phyloP scores from a whole-genome alignment of 2,113 vertebrate genomes.

The Ranitomeya variabilis region DNA sequence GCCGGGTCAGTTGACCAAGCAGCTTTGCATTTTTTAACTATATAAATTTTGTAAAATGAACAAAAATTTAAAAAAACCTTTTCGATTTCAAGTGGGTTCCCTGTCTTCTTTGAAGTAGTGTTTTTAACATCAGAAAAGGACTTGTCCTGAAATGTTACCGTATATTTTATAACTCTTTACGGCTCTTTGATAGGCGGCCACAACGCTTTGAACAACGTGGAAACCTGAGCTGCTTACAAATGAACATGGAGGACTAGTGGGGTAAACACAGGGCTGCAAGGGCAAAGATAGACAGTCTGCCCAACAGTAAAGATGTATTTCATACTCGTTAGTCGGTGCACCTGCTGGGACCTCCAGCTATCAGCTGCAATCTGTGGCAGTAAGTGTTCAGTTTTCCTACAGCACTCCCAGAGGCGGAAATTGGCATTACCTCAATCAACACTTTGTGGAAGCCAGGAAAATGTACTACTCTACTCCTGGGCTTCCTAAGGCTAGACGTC shows the following conservation, averaged over 20 bases:
- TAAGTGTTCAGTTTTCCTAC: background rate
- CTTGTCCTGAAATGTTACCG: conserved; percentile 1
- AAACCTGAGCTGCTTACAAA: conserved; percentile 11
- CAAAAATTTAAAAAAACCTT: background rate
- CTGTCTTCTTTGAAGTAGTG: conserved; percentile 7
- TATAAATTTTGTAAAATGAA: conserved; percentile 13
- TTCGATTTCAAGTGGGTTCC: conserved; percentile 21
- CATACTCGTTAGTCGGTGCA: background rate
- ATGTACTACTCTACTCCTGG: background rate
- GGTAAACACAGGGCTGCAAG: background rate
- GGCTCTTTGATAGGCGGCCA: background rate
- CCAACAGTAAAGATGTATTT: background rate
- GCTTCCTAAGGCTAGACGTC: too few species aligned
- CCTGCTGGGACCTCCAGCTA: background rate
- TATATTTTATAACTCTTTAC: conserved; percentile 10
- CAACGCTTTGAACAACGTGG: background rate
- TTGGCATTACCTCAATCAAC: background rate
- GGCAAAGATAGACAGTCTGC: background rate
- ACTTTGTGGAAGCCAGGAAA: background rate
- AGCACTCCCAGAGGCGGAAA: background rate
- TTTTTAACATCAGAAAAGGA: conserved; percentile 18
- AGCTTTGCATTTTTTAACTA: conserved; percentile 37
- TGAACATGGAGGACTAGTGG: background rate
- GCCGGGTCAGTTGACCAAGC: conserved; percentile 23
- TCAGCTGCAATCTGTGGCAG: background rate